A percentile compares a stretch with the other conserved stretches of the same genome.
phyloP scores from a whole-genome alignment of 2,113 vertebrate genomes.

The Girardinichthys multiradiatus region DNA sequence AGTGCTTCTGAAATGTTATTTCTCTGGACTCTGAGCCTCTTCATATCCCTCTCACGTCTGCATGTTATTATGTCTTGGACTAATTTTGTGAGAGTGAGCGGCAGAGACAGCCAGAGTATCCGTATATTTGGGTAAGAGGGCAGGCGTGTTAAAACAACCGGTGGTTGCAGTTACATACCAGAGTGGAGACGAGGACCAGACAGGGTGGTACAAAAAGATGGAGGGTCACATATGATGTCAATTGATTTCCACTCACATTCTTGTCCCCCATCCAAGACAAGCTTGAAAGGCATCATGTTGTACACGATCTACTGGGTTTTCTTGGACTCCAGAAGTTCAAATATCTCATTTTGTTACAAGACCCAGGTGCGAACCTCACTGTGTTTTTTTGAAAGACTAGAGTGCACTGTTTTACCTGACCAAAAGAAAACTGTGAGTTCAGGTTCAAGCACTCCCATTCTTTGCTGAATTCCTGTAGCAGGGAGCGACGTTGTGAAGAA shows the following conservation, averaged over 20 bases:
- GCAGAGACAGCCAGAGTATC: not conserved
- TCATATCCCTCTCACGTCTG: constrained; percentile 49
- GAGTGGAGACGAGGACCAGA: constrained; percentile 26
- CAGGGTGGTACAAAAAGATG: constrained; percentile 24
- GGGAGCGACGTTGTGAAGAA: constrained; percentile 5
- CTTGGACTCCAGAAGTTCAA: not conserved
- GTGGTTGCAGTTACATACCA: constrained; percentile 49
- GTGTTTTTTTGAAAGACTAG: not conserved
- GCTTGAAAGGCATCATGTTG: constrained; percentile 6
- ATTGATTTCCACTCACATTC: constrained; percentile 48
- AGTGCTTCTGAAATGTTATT: constrained; percentile 49
- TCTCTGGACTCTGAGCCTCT: constrained; percentile 40
- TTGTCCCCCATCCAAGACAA: constrained; percentile 36
- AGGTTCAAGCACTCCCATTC: not conserved
- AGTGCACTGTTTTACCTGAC: not conserved
- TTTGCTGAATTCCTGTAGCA: constrained; percentile 8
- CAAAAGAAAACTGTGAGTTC: not conserved
- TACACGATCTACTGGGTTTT: constrained; percentile 13
- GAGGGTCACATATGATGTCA: constrained; percentile 59
- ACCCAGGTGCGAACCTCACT: not conserved
- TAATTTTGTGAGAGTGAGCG: constrained; percentile 21
- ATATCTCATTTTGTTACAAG: not conserved
- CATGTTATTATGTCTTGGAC: constrained; percentile 52
- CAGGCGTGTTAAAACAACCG: constrained; percentile 57
- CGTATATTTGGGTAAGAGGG: constrained; percentile 63